Conservation (phyloP, 2,888 invertebrate genomes). For the Brachylomia viminalis region DNA sequence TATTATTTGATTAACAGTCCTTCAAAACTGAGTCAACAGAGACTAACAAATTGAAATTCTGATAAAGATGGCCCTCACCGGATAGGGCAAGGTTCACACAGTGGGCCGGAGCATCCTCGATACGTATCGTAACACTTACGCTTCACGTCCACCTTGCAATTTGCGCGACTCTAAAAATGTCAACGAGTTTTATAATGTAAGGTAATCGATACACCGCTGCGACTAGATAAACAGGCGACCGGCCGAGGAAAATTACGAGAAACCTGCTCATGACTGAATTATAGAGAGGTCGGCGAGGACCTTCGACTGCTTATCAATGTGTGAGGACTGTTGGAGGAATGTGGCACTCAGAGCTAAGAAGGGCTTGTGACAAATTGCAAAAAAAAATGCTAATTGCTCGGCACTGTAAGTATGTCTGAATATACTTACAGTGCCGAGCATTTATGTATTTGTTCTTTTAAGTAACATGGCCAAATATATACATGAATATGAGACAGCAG, state of each 20-base stretch:
- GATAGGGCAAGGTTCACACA: conserved; percentile 33
- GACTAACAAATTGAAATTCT: background rate
- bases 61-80: background rate
- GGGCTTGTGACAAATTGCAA: no score
- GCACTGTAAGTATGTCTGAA: no score
- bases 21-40: conserved; percentile 3
- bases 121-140: conserved; percentile 44
- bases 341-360: background rate
- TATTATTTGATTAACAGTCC: background rate
- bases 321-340: background rate
- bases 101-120: conserved; percentile 16
- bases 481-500: no score
- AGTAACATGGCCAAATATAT: no score
- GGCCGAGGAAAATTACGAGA: conserved; percentile 42
- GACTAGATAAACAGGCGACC: conserved; percentile 60
- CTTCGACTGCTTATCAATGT: conserved; percentile 23
- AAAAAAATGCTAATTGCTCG: no score
- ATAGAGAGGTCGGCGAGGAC: conserved; percentile 16
- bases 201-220: conserved; percentile 63
- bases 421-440: no score
- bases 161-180: conserved; percentile 65
- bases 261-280: conserved; percentile 60
- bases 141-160: conserved; percentile 61
- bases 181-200: conserved; percentile 68
- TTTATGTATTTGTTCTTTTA: no score